phyloP scores from a whole-genome alignment of 2,113 vertebrate species.

The Seriola dumerili region DNA sequence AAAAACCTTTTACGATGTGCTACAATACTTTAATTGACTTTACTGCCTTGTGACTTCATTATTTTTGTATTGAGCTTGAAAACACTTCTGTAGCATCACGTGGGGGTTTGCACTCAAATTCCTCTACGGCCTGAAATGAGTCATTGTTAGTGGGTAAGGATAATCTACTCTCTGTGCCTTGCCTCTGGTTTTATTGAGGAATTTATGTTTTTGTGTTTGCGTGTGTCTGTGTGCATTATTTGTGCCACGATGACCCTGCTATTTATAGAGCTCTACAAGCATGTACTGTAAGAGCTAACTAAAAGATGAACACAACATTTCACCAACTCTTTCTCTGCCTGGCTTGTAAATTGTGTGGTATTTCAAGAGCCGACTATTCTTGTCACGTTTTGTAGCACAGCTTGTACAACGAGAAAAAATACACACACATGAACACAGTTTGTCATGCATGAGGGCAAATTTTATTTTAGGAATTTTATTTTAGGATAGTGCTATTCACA shows the following conservation, averaged over 20 bases:
- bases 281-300: slow-evolving; percentile 3
- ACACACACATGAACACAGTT: slow-evolving; percentile 17
- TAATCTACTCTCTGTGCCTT: neutral
- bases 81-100: neutral
- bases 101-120: neutral
- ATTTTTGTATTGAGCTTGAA: neutral
- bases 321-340: slow-evolving; percentile 2
- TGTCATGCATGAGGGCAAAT: slow-evolving; percentile 13
- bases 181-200: slow-evolving; percentile 14
- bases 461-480: slow-evolving; percentile 44
- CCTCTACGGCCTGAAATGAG: neutral
- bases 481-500: slow-evolving; percentile 38
- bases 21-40: neutral
- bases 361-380: slow-evolving; percentile 21
- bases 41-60: neutral
- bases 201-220: slow-evolving; percentile 11
- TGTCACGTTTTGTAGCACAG: slow-evolving; percentile 13
- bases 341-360: neutral
- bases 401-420: slow-evolving; percentile 32
- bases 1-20: neutral
- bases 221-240: slow-evolving; percentile 1
- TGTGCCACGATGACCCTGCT: slow-evolving; percentile 22
- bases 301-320: slow-evolving; percentile 15
- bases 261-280: slow-evolving; percentile 26
- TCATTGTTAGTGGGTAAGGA: neutral